Conservation (phyloP, 2,113 vertebrate species). For the Tetraodon nigroviridis region DNA sequence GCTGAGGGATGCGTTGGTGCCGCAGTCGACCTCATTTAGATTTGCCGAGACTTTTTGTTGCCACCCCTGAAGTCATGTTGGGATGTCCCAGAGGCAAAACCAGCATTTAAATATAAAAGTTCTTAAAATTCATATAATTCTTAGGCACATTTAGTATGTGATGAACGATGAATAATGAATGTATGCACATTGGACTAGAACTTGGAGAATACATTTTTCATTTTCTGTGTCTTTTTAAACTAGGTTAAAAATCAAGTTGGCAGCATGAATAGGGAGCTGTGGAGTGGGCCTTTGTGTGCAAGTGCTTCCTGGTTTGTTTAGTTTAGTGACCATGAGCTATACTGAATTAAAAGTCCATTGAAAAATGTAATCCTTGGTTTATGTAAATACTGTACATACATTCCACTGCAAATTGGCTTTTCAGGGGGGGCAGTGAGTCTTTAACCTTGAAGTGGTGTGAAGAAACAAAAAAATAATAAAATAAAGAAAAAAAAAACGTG, state of each 20-base stretch:
- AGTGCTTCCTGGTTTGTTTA: not conserved
- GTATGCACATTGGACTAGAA: not conserved
- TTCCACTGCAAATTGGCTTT: too few species aligned
- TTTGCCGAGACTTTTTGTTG: not conserved
- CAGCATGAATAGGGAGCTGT: not conserved
- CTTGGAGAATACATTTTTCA: constrained; percentile 1
- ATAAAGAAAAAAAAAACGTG: too few species aligned
- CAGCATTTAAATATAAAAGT: not conserved
- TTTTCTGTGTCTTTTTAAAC: constrained; percentile 1
- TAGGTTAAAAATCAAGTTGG: not conserved
- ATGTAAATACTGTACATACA: too few species aligned
- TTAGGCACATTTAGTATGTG: not conserved
- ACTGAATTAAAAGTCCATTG: too few species aligned
- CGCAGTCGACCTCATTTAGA: too few species aligned
- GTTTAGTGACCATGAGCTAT: too few species aligned
- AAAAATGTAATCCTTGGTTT: too few species aligned
- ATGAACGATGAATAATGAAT: not conserved
- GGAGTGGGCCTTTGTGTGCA: not conserved
- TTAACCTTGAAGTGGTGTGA: too few species aligned
- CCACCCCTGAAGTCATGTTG: not conserved
- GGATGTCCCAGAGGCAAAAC: not conserved
- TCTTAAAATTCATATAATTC: not conserved
- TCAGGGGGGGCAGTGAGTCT: too few species aligned
- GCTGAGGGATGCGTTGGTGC: too few species aligned
- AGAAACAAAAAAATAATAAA: too few species aligned